Evolutionary conservation across 2,113 vertebrate genomes (phyloP), one percentile per base, ranked within the genome.

Genomic region (Dissostichus mawsoni): DNA sequence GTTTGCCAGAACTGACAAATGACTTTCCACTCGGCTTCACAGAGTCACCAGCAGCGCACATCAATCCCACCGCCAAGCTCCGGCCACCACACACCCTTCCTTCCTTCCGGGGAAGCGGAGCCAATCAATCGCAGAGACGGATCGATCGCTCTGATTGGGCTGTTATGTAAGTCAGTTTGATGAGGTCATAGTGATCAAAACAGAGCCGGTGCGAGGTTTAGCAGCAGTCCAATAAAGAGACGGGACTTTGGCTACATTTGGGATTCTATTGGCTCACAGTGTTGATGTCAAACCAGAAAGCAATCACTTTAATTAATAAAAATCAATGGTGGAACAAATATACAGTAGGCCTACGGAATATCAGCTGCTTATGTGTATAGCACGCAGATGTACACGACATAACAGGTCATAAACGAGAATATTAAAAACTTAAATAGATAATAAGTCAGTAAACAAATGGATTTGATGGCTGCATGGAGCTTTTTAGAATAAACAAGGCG

Each of bases 71-170:
- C 3, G 23, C 36, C 73, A 56, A 69, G 16, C 61, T 25, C 61
- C 3, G 61, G 9, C n/a, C 56, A 18, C 51, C 51, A 3, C 11
- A 52, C 76, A 67, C 23, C 66, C 65, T 13, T 18, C 16, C 64
- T 78, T 73, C 82, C 76, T 85, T 82, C 89, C 74, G 77, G 83
- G 74, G 20, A 17, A 80, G 77, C 56, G 5, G 61, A 75, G 79
- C 55, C 14, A 25, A 92, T 94, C 87, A 74, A 92, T 94, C 80
- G 62, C 68, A 69, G 58, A 62, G 67, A 82, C 18, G 12, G 85
- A 91, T 94, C 92, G 74, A 94, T 94, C 76, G 80, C 83, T 83
- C 84, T 78, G 84, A 92, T 92, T 87, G 86, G 86, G 58, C 59
- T 51, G 84, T 94, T 94, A 80, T 85, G 36, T 92, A 94, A 94